Evolutionary conservation across 2,797 vertebrate genomes (phyloP).

Genomic region (Amblyraja radiata): DNA sequence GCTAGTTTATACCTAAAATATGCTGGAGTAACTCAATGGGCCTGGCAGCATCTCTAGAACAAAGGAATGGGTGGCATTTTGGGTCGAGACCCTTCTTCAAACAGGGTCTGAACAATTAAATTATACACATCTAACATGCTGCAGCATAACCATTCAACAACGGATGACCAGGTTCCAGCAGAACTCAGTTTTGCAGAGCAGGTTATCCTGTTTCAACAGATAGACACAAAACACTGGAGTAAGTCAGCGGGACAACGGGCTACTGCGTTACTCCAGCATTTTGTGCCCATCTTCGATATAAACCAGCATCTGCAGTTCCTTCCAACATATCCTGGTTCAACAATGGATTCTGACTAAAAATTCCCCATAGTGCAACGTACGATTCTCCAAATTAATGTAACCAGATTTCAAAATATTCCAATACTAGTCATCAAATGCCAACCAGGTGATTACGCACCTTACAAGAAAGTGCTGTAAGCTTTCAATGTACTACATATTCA

Average conservation of each 20-base stretch:
- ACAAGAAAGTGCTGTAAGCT: background rate
- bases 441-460: background rate
- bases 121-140: background rate
- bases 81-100: too few species aligned
- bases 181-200: background rate
- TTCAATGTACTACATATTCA: background rate
- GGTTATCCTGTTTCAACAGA: background rate
- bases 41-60: too few species aligned
- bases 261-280: too few species aligned
- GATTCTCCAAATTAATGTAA: background rate
- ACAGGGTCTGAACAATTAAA: background rate
- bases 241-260: too few species aligned
- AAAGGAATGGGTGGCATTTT: too few species aligned
- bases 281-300: too few species aligned
- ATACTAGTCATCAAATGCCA: background rate
- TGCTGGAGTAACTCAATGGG: too few species aligned
- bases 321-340: background rate
- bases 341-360: background rate
- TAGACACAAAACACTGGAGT: too few species aligned
- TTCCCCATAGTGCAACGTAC: background rate
- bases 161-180: background rate
- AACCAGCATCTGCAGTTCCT: too few species aligned
- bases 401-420: slow-evolving; percentile 5
- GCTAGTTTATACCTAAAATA: too few species aligned
- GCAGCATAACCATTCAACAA: background rate